These are phyloP conservation scores for Drosophila ezoana DNA, from an alignment of 2,888 invertebrate genomes.

Conservation along the genomic window DNA sequence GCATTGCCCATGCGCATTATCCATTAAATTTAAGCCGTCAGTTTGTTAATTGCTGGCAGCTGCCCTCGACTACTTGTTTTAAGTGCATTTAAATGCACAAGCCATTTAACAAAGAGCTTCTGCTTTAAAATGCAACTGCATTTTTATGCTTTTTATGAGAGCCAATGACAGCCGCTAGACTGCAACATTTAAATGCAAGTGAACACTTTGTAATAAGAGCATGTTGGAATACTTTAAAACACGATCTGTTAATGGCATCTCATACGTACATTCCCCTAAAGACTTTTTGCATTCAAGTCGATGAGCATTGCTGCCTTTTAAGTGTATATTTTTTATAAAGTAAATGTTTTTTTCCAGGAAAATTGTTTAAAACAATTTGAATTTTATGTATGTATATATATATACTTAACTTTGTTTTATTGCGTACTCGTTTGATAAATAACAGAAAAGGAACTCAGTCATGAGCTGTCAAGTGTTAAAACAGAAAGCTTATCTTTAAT, in stretches of 20 bases:
- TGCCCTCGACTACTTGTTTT: constrained; percentile 28
- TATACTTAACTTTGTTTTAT: not conserved
- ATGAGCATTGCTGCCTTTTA: not conserved
- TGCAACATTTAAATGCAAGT: constrained; percentile 35
- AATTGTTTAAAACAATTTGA: not conserved
- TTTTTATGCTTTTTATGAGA: constrained; percentile 49
- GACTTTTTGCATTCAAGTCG: not conserved
- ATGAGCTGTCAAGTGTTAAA: constrained; percentile 3
- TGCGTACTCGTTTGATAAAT: constrained; percentile 1
- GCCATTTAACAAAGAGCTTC: constrained; percentile 53
- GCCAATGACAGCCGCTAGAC: constrained; percentile 35
- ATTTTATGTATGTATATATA: too few species aligned
- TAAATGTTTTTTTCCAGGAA: not conserved
- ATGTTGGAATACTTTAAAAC: constrained; percentile 22
- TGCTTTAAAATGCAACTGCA: constrained; percentile 50
- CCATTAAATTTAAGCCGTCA: constrained; percentile 4
- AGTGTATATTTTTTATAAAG: not conserved
- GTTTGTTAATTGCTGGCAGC: constrained; percentile 33
- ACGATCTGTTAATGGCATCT: constrained; percentile 1
- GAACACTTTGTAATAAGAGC: constrained; percentile 34
- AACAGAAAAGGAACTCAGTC: not conserved
- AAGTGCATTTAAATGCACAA: constrained; percentile 65
- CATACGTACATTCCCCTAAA: not conserved
- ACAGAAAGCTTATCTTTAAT: not conserved
- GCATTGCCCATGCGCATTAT: not conserved